phyloP scores from a whole-genome alignment of 2,797 vertebrate species.

The Argentina silus region DNA sequence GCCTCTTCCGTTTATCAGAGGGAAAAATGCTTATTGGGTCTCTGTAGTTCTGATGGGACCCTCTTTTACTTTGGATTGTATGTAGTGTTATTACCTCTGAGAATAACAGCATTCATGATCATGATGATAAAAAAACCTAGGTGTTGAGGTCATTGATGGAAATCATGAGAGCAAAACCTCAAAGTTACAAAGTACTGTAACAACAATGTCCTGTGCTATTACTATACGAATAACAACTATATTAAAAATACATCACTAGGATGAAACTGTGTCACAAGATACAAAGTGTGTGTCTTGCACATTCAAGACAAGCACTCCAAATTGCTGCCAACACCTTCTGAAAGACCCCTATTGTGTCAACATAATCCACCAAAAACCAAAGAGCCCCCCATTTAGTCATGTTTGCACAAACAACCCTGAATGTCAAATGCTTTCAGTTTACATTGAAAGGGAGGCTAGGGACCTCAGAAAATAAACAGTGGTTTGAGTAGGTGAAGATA shows the following conservation, averaged over 20 bases:
- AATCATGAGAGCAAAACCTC: too few species aligned
- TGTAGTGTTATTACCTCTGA: not conserved
- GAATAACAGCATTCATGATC: not conserved
- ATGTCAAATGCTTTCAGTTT: conserved; percentile 15
- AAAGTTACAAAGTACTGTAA: too few species aligned
- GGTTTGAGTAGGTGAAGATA: too few species aligned
- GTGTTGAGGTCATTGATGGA: not conserved
- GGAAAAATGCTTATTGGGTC: conserved; percentile 4
- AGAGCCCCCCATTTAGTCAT: not conserved
- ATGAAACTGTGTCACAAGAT: conserved; percentile 1
- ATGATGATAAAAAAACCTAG: not conserved
- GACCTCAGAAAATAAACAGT: too few species aligned
- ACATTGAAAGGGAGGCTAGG: too few species aligned
- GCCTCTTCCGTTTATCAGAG: not conserved
- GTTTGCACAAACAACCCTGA: conserved; percentile 2
- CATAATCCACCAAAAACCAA: not conserved
- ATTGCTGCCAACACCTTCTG: not conserved
- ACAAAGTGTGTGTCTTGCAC: not conserved
- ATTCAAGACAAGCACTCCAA: not conserved
- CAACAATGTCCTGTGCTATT: too few species aligned
- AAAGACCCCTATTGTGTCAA: not conserved
- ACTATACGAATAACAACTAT: too few species aligned
- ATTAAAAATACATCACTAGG: not conserved
- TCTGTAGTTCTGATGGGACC: not conserved
- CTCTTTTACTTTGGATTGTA: not conserved